Evolutionary conservation across 1,140 invertebrate species (phyloP).

Genomic region (Sminthurinus signatus): DNA sequence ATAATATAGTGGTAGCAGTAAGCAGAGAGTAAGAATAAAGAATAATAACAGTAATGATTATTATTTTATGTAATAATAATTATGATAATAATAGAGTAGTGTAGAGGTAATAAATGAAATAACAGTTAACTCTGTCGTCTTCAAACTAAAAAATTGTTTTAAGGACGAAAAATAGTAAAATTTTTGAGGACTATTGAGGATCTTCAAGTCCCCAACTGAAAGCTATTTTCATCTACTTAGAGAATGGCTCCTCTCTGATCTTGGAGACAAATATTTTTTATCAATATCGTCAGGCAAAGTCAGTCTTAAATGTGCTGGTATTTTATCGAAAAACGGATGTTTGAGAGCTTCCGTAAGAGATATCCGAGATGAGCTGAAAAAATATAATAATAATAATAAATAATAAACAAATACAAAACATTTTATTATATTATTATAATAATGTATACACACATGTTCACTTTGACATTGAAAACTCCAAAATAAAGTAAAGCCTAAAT

Average conservation of each 20-base stretch:
- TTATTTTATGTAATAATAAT: background rate
- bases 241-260: constrained; percentile 56
- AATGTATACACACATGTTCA: too few relatives aligned
- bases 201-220: background rate
- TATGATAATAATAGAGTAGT: background rate
- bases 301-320: constrained; percentile 65
- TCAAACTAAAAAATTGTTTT: background rate
- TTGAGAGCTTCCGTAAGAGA: constrained; percentile 78
- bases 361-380: too few relatives aligned
- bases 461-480: too few relatives aligned
- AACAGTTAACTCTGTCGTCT: background rate
- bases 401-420: too few relatives aligned
- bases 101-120: background rate
- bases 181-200: background rate
- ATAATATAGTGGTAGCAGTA: too few relatives aligned
- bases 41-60: too few relatives aligned
- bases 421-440: too few relatives aligned
- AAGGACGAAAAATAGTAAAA: background rate
- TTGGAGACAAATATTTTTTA: constrained; percentile 42
- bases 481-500: too few relatives aligned
- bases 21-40: too few relatives aligned
- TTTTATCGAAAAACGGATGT: constrained; percentile 88
- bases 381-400: too few relatives aligned
- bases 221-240: constrained; percentile 48
- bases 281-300: constrained; percentile 46